These are phyloP conservation scores for Bellardia pandia DNA, from an alignment of 2,888 invertebrate species.

Conservation along the genomic window DNA sequence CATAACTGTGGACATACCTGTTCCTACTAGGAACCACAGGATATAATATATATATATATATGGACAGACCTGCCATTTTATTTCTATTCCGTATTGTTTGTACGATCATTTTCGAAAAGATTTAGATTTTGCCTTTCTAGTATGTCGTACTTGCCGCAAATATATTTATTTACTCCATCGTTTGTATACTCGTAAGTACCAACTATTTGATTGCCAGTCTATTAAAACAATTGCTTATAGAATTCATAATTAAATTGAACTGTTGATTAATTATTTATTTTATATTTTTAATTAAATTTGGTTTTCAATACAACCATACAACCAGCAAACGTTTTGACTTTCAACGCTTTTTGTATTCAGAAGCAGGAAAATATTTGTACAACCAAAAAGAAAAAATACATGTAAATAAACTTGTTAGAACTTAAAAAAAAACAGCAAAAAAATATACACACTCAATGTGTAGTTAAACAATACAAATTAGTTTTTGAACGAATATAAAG, in stretches of 20 bases:
- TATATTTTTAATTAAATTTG: constrained; percentile 23
- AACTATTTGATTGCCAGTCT: not conserved
- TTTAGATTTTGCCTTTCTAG: too few species aligned
- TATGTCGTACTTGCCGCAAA: not conserved
- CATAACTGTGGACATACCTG: too few species aligned
- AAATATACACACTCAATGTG: constrained; percentile 34
- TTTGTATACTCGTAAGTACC: not conserved
- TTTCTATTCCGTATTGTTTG: too few species aligned
- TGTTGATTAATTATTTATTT: constrained; percentile 23
- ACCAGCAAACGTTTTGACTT: not conserved
- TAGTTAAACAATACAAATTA: constrained; percentile 51
- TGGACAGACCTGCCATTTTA: too few species aligned
- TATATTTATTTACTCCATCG: not conserved
- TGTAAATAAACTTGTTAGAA: not conserved
- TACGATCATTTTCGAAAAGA: too few species aligned
- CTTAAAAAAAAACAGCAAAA: not conserved
- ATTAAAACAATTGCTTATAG: not conserved
- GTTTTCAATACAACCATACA: not conserved
- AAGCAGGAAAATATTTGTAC: constrained; percentile 17
- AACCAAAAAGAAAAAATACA: not conserved
- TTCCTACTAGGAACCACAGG: too few species aligned
- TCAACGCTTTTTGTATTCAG: not conserved
- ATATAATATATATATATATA: too few species aligned
- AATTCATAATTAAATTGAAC: constrained; percentile 6
- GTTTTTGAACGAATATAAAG: constrained; percentile 31